A percentile compares a stretch with the other conserved stretches of the same genome.
phyloP scores from a whole-genome alignment of 35 echinoderm and acorn worm genomes.

The Heliocidaris erythrogramma region DNA sequence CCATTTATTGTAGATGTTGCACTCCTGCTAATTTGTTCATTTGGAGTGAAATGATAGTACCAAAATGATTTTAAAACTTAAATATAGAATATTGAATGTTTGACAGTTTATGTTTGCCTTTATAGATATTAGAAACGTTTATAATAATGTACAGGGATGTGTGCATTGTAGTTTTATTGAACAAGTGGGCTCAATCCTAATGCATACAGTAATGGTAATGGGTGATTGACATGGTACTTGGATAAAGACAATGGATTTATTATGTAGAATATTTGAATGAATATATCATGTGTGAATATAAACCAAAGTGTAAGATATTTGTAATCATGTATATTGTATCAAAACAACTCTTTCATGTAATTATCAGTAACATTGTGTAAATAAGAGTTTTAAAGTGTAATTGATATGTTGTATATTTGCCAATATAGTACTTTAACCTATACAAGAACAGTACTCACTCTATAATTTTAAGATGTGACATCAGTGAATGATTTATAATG shows the following conservation, averaged over 20 bases:
- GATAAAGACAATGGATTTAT: neutral
- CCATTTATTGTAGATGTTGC: no score
- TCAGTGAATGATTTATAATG: neutral
- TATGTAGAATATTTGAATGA: neutral
- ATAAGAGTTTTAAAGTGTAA: neutral
- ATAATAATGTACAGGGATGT: neutral
- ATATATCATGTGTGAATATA: neutral
- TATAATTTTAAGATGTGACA: neutral
- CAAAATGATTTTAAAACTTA: no score
- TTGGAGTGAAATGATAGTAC: no score
- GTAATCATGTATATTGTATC: neutral
- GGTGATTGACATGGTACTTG: neutral
- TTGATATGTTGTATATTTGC: neutral
- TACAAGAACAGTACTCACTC: neutral
- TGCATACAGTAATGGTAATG: no score
- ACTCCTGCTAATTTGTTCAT: no score
- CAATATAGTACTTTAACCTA: neutral
- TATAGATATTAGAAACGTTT: no score
- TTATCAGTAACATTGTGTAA: neutral
- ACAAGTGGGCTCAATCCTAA: neutral
- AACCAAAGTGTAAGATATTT: neutral
- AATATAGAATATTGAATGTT: no score
- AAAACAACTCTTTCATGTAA: slow-evolving; percentile 12
- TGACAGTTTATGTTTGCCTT: no score
- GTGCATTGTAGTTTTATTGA: neutral